These are phyloP conservation scores for Callaeas wilsoni DNA, from an alignment of 2,113 vertebrate genomes.

Conservation along the genomic window DNA sequence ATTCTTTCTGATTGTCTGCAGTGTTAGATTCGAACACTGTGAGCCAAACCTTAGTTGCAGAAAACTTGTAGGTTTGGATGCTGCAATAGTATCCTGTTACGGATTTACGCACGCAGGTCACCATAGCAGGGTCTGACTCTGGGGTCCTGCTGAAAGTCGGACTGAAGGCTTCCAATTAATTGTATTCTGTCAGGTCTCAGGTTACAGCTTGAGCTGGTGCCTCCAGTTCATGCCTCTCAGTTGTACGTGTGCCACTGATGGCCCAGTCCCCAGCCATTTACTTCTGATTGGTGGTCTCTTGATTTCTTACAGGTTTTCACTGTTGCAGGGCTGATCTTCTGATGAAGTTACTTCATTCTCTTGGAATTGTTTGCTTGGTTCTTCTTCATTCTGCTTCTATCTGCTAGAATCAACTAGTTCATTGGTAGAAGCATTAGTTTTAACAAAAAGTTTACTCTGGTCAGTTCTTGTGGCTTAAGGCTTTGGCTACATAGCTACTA, in stretches of 20 bases:
- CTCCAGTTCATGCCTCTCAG: accelerated
- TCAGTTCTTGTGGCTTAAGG: not conserved
- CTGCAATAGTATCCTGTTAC: not conserved
- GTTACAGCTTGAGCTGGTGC: not conserved
- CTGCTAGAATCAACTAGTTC: not conserved
- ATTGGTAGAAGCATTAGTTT: not conserved
- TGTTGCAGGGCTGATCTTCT: not conserved
- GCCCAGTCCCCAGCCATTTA: not conserved
- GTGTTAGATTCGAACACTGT: not conserved
- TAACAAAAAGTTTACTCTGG: not conserved
- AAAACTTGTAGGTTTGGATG: not conserved
- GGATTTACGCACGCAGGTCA: accelerated
- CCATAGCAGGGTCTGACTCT: not conserved
- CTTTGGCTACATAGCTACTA: not conserved
- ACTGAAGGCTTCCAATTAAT: not conserved
- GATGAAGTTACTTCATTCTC: not conserved
- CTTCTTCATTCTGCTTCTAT: not conserved
- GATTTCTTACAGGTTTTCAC: not conserved
- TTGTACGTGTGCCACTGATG: not conserved
- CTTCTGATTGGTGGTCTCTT: not conserved
- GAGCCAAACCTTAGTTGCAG: not conserved
- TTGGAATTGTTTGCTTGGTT: not conserved
- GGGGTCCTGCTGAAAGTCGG: not conserved
- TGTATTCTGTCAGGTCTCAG: not conserved
- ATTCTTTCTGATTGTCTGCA: not conserved